Base-by-base conservation (phyloP, 2,888 invertebrate species). In the Poecilobothrus nobilitatus region DNA sequence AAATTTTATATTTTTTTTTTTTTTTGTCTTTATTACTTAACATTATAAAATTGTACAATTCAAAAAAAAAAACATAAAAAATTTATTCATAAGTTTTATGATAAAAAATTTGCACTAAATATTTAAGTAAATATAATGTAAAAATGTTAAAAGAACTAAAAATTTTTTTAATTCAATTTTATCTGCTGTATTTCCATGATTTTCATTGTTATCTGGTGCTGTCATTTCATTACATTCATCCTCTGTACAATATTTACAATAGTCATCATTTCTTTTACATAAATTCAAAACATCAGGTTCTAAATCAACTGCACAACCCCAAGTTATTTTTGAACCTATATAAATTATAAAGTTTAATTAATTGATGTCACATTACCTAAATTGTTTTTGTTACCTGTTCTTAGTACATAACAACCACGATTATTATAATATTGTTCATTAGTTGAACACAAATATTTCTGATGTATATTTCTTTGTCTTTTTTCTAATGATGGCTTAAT, bases 221-320 rank as follows among this genome's bases (percentile, higher is more conserved):
- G 9, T 53, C 53, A 53, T 53, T 15, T 53, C 15, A 15, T 53
- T 15, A 53, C 53, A 53, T 12, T 53, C 53, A 2, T 53, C 53
- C 2, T 53, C 53, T n/a, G 53, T 6, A 53, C 53, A 53, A 53
- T 53, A 53, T 53, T 53, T 53, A 53, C 53, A 53, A 12, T 9
- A 12, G 7, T 53, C n/a, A 53, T 18, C 18, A 53, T 18, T 53
- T 53, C 18, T 53, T 53, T 53, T 53, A 53, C 53, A 53, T 6
- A 53, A 53, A 18, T 53, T 15, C 18, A 53, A 53, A 12, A 53
- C n/a, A 12, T 53, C 53, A 4, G 53, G 15, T 53, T 18, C 18
- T 53, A 53, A 53, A 53, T 53, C 53, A 18, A 53, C 53, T 12
- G 53, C 53, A 53, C 53, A 53, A 53, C 53, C 53, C 53, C 53